phyloP scores from a whole-genome alignment of 2,113 vertebrate species.

The Jaculus jaculus region DNA sequence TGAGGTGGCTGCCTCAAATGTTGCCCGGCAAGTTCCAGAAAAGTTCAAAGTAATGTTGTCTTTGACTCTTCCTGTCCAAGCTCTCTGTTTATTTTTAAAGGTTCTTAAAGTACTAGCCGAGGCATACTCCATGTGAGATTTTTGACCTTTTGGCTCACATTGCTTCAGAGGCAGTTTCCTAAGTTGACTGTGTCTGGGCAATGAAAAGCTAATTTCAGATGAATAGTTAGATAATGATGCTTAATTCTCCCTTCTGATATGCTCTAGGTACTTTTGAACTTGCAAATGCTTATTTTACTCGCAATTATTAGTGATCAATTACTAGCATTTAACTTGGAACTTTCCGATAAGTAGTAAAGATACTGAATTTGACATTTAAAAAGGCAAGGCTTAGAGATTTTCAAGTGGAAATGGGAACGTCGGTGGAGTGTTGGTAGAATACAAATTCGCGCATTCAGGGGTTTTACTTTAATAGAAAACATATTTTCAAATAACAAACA shows the following conservation, averaged over 20 bases:
- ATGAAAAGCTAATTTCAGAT: background rate
- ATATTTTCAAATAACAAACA: conserved; percentile 12
- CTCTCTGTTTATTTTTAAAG: background rate
- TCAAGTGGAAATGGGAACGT: conserved; percentile 25
- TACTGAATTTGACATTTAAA: conserved; percentile 26
- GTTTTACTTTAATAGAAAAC: conserved; percentile 27
- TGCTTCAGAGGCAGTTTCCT: background rate
- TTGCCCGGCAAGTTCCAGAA: background rate
- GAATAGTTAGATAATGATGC: background rate
- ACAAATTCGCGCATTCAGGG: background rate
- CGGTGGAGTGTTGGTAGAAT: conserved; percentile 20
- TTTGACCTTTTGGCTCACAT: conserved; percentile 26
- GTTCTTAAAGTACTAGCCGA: background rate
- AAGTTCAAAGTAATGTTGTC: background rate
- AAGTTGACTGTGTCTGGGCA: background rate
- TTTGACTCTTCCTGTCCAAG: background rate
- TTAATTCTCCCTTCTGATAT: background rate
- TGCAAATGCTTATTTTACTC: conserved; percentile 2
- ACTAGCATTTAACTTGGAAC: background rate
- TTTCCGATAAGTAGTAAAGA: conserved; percentile 1
- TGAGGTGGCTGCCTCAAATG: background rate
- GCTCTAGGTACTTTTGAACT: background rate
- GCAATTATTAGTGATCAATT: conserved; percentile 1
- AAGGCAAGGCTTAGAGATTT: conserved; percentile 21
- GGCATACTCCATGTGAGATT: conserved; percentile 3